Conservation (phyloP, 2,888 invertebrate species). For the Brachylomia viminalis region DNA sequence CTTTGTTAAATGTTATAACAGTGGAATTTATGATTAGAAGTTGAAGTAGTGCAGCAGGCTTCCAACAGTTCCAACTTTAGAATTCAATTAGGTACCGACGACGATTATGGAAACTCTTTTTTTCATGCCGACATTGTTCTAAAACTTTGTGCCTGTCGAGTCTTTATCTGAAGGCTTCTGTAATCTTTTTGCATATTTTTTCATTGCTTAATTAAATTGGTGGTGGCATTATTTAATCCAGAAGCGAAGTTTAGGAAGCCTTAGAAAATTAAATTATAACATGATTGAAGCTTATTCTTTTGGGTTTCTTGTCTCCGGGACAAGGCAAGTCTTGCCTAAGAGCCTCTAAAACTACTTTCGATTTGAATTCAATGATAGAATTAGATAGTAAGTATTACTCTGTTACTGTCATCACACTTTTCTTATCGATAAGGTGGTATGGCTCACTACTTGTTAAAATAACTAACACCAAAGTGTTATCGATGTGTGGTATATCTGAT, state of each 20-base stretch:
- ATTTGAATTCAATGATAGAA: neutral
- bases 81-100: slow-evolving; percentile 75
- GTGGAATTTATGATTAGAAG: slow-evolving; percentile 81
- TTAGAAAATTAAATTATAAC: slow-evolving; percentile 8
- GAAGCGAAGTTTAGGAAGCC: neutral
- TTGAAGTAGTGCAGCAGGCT: slow-evolving; percentile 73
- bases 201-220: slow-evolving; percentile 35
- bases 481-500: neutral
- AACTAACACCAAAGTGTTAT: neutral
- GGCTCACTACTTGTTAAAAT: neutral
- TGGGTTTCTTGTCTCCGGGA: neutral
- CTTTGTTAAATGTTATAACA: slow-evolving; percentile 82
- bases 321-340: neutral
- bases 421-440: neutral
- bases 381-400: neutral
- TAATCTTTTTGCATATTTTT: slow-evolving; percentile 30
- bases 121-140: slow-evolving; percentile 58
- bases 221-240: slow-evolving; percentile 13
- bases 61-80: slow-evolving; percentile 71
- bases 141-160: slow-evolving; percentile 43
- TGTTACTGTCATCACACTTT: neutral
- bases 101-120: slow-evolving; percentile 69
- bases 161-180: slow-evolving; percentile 56
- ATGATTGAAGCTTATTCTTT: slow-evolving; percentile 6
- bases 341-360: neutral